Evolutionary conservation across 2,797 vertebrate genomes (phyloP).

Genomic region (Crax fasciolata): DNA sequence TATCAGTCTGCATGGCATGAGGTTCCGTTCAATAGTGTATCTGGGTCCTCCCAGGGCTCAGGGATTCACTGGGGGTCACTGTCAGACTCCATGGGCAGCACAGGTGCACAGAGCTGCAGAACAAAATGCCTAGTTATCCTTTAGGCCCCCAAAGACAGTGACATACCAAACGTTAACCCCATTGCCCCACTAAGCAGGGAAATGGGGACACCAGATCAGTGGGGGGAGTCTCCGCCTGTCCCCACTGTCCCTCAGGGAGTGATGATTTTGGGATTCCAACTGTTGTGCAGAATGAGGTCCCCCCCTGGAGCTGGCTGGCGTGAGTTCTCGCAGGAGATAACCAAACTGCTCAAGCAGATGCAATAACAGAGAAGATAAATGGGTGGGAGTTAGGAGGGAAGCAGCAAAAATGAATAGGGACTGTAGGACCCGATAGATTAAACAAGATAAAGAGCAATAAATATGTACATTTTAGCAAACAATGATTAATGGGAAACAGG

Average conservation of each 20-base stretch:
- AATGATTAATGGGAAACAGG: slow-evolving; percentile 75
- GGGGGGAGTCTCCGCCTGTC: neutral
- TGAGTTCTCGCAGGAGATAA: slow-evolving; percentile 7
- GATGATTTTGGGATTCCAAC: neutral
- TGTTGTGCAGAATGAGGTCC: neutral
- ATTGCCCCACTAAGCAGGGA: neutral
- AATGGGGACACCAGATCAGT: neutral
- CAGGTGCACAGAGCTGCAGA: neutral
- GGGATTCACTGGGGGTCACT: neutral
- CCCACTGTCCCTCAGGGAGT: neutral
- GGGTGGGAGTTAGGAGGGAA: slow-evolving; percentile 40
- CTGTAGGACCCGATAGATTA: slow-evolving; percentile 64
- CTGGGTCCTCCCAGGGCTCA: neutral
- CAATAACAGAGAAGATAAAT: slow-evolving; percentile 53
- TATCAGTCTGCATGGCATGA: neutral
- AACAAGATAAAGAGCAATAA: slow-evolving; percentile 79
- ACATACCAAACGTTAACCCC: neutral
- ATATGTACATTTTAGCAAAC: slow-evolving; percentile 66
- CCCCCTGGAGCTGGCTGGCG: neutral
- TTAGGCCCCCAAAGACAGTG: neutral
- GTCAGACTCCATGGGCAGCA: neutral
- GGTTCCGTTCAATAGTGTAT: neutral
- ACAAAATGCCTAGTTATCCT: neutral
- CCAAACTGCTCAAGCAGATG: slow-evolving; percentile 34
- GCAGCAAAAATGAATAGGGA: slow-evolving; percentile 55